Percentiles rank a stretch among this genome's conserved stretches.
phyloP scores from a whole-genome alignment of 2,888 invertebrate genomes.

The Coremacera marginata region DNA sequence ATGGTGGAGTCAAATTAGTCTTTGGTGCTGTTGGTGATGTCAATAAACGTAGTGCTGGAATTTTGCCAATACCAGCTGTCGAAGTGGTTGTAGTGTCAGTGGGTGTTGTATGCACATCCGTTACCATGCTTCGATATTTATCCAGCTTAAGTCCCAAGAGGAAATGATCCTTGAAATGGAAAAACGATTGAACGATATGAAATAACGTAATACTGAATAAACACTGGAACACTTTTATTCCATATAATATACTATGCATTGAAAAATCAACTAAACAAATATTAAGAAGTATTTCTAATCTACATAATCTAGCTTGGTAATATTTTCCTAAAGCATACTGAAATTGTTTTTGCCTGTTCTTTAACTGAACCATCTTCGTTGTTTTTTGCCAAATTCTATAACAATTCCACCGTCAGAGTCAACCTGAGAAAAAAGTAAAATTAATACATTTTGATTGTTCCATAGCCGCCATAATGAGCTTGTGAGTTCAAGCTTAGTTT shows the following conservation, averaged over 20 bases:
- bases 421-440: constrained; percentile 47
- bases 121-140: constrained; percentile 47
- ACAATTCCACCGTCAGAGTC: constrained; percentile 54
- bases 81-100: constrained; percentile 57
- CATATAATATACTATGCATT: not conserved
- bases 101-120: constrained; percentile 54
- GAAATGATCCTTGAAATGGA: constrained; percentile 47
- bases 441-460: not conserved
- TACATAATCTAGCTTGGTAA: not conserved
- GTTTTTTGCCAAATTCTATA: constrained; percentile 51
- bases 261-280: not conserved
- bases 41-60: not conserved
- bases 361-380: constrained; percentile 52
- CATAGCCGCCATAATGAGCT: not conserved
- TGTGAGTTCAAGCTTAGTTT: not conserved
- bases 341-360: constrained; percentile 45
- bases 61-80: constrained; percentile 51
- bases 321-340: not conserved
- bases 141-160: constrained; percentile 47
- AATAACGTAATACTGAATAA: not conserved
- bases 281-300: not conserved
- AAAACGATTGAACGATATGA: not conserved
- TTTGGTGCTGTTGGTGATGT: not conserved
- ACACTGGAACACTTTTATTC: not conserved
- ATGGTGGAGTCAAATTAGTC: constrained; percentile 45